These are phyloP conservation scores for Gymnogyps californianus DNA, from an alignment of 2,113 vertebrate genomes.

Conservation along the genomic window DNA sequence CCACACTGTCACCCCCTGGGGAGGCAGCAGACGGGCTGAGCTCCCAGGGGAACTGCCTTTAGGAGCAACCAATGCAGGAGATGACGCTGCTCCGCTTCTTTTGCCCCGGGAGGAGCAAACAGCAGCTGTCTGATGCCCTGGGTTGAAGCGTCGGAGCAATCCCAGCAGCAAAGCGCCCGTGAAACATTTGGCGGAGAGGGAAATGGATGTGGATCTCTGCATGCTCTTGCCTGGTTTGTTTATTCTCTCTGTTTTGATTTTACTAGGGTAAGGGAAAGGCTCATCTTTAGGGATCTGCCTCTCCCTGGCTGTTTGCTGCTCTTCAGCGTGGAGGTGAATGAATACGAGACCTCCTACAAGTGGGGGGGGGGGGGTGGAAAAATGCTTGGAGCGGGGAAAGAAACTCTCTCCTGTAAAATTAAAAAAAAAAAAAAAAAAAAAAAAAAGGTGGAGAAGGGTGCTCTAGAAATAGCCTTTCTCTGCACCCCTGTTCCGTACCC, in stretches of 20 bases:
- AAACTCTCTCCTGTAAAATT: background rate
- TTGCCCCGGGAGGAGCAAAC: fast-evolving
- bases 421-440: too few species aligned
- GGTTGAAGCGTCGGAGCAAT: fast-evolving
- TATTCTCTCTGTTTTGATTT: background rate
- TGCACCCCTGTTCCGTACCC: background rate
- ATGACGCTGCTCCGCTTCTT: background rate
- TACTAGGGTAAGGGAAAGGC: background rate
- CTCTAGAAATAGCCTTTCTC: background rate
- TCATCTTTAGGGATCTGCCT: background rate
- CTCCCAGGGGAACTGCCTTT: background rate
- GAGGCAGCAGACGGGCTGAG: background rate
- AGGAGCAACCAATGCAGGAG: fast-evolving
- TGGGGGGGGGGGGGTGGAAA: background rate
- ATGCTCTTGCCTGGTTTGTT: background rate
- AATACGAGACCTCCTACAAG: background rate
- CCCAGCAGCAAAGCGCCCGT: background rate
- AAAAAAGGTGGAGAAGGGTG: fast-evolving
- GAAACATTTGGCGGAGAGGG: background rate
- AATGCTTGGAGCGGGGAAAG: background rate
- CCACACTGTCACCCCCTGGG: fast-evolving
- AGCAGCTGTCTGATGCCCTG: background rate
- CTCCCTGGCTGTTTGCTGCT: background rate
- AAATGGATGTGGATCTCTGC: background rate
- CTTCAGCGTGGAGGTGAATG: fast-evolving